Conservation (phyloP, 2,888 invertebrate species). For the Nudaria mundana region DNA sequence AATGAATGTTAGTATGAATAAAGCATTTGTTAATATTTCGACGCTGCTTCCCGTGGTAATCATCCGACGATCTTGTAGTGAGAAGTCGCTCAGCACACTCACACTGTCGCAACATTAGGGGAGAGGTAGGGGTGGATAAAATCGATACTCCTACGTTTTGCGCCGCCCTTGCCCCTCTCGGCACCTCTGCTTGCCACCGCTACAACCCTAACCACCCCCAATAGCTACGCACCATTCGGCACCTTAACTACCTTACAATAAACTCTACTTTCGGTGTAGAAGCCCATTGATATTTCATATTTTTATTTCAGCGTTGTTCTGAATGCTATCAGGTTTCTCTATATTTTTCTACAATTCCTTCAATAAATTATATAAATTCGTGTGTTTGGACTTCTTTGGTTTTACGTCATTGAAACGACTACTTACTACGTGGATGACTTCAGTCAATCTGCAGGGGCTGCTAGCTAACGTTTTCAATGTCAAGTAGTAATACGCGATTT, state of each 20-base stretch:
- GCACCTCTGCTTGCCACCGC: slow-evolving; percentile 52
- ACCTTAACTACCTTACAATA: slow-evolving; percentile 67
- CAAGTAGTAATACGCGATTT: slow-evolving; percentile 53
- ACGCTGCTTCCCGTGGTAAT: slow-evolving; percentile 47
- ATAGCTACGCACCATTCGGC: slow-evolving; percentile 66
- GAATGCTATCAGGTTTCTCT: slow-evolving; percentile 45
- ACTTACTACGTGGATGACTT: slow-evolving; percentile 3
- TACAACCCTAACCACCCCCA: slow-evolving; percentile 75
- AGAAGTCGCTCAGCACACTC: slow-evolving; percentile 69
- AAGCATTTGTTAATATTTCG: slow-evolving; percentile 65
- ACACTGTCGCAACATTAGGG: slow-evolving; percentile 73
- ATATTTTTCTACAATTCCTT: slow-evolving; percentile 36
- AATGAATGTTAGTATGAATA: slow-evolving; percentile 43
- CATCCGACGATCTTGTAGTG: slow-evolving; percentile 54
- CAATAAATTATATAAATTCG: slow-evolving; percentile 27
- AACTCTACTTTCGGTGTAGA: slow-evolving; percentile 52
- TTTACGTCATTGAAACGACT: slow-evolving; percentile 7
- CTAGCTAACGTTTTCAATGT: slow-evolving; percentile 35
- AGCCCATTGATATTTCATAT: slow-evolving; percentile 32
- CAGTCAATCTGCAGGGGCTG: slow-evolving; percentile 5
- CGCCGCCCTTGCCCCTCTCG: slow-evolving; percentile 59
- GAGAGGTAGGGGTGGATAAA: slow-evolving; percentile 75
- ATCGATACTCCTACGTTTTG: slow-evolving; percentile 78
- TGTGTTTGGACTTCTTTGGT: slow-evolving; percentile 8
- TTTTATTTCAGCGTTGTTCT: slow-evolving; percentile 30